Percentiles rank a stretch among this genome's conserved stretches.
phyloP scores from a whole-genome alignment of 2,888 invertebrate genomes.

The Andrena dorsata region DNA sequence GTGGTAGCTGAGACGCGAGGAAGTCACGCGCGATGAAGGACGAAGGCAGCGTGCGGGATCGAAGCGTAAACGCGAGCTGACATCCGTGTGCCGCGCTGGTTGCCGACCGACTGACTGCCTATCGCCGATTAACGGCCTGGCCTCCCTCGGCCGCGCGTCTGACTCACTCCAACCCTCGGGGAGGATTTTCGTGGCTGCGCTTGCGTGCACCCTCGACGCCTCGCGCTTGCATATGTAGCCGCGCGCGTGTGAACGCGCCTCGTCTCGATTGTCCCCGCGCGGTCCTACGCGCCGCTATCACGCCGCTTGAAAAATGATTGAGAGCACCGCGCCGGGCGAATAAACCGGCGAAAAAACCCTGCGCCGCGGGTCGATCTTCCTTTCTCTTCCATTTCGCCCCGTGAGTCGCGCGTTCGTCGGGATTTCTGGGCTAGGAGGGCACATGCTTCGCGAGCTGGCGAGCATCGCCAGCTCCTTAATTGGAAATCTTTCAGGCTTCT shows the following conservation, averaged over 20 bases:
- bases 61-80: slow-evolving; percentile 31
- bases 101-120: slow-evolving; percentile 76
- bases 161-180: slow-evolving; percentile 72
- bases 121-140: slow-evolving; percentile 67
- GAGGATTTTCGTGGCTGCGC: slow-evolving; percentile 55
- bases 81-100: slow-evolving; percentile 70
- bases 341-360: slow-evolving; percentile 6
- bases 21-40: slow-evolving; percentile 6
- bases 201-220: slow-evolving; percentile 37
- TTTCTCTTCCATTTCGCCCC: background rate
- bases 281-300: slow-evolving; percentile 21
- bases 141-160: slow-evolving; percentile 56
- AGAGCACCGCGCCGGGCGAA: slow-evolving; percentile 2
- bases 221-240: slow-evolving; percentile 39
- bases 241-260: slow-evolving; percentile 26
- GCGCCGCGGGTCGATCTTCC: background rate
- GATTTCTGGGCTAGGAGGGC: background rate
- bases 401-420: background rate
- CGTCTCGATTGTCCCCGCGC: slow-evolving; percentile 19
- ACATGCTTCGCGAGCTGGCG: background rate
- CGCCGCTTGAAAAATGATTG: slow-evolving; percentile 36
- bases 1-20: no score
- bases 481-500: background rate
- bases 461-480: background rate
- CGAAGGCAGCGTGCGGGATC: slow-evolving; percentile 29